Conservation (phyloP, 2,888 invertebrate genomes). For the Pediacus dermestoides region DNA sequence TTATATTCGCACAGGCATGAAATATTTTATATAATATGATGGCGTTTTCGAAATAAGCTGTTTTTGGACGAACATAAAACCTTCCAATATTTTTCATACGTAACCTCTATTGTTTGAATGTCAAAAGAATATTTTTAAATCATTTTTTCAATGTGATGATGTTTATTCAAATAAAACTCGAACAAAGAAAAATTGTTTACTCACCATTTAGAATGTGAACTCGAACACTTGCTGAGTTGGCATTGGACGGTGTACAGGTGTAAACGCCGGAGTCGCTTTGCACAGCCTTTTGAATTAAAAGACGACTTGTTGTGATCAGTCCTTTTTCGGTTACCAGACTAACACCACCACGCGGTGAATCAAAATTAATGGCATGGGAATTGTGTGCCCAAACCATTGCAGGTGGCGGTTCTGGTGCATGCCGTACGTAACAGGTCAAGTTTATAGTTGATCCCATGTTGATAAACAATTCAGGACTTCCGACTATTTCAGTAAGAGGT, state of each 20-base stretch:
- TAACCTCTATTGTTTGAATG: no score
- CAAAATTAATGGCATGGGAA: conserved; percentile 80
- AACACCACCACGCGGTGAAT: conserved; percentile 84
- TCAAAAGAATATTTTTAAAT: no score
- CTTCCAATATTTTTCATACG: no score
- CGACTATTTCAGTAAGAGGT: conserved; percentile 76
- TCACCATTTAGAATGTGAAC: conserved; percentile 87
- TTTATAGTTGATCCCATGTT: conserved; percentile 87
- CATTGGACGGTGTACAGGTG: conserved; percentile 81
- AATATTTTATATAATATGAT: no score
- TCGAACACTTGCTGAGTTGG: conserved; percentile 71
- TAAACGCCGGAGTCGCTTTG: conserved; percentile 78
- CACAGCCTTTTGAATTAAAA: conserved; percentile 78
- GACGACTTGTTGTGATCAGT: conserved; percentile 74
- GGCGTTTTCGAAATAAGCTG: no score
- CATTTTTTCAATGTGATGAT: background rate
- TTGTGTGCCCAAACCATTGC: conserved; percentile 83
- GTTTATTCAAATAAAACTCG: background rate
- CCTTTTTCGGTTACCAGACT: conserved; percentile 85
- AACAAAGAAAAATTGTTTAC: conserved; percentile 28
- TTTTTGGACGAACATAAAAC: no score
- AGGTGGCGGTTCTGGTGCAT: conserved; percentile 80
- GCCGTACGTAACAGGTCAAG: conserved; percentile 78
- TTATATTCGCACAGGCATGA: no score
- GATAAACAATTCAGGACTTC: conserved; percentile 78